Conservation (phyloP, 2,888 invertebrate species). For the Dynastes grantii region DNA sequence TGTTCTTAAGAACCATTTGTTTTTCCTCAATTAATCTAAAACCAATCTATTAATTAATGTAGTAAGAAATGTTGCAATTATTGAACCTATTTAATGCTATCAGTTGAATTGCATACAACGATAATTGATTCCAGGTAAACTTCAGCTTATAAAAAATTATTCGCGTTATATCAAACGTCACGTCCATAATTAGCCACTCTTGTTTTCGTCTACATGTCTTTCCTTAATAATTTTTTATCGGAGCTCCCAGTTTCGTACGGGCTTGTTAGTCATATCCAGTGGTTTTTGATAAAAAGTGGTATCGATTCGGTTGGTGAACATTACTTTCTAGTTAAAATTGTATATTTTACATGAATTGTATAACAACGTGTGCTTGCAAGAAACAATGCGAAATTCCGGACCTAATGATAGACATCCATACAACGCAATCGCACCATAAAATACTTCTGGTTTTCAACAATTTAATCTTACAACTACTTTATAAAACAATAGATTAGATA, state of each 20-base stretch:
- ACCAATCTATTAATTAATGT: too few species aligned
- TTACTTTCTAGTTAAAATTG: constrained; percentile 42
- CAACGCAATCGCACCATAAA: not conserved
- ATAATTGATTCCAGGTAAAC: too few species aligned
- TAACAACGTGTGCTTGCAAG: constrained; percentile 13
- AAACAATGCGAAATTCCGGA: not conserved
- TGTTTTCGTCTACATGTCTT: constrained; percentile 2
- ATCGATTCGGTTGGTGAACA: constrained; percentile 39
- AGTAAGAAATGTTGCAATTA: too few species aligned
- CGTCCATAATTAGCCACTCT: constrained; percentile 3
- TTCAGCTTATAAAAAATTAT: too few species aligned
- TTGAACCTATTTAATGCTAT: too few species aligned
- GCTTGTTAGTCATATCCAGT: constrained; percentile 37
- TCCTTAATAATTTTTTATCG: not conserved
- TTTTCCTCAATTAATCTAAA: too few species aligned
- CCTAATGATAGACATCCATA: not conserved
- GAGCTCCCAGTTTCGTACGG: constrained; percentile 9
- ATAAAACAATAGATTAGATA: too few species aligned
- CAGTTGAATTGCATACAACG: too few species aligned
- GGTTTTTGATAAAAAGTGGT: constrained; percentile 33
- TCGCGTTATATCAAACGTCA: constrained; percentile 7
- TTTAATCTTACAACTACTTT: too few species aligned
- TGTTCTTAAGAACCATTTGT: too few species aligned
- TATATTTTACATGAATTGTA: constrained; percentile 11
- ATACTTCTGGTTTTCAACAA: not conserved